phyloP scores from a whole-genome alignment of 2,888 invertebrate genomes.

The Gastracanthus pulcherrimus region DNA sequence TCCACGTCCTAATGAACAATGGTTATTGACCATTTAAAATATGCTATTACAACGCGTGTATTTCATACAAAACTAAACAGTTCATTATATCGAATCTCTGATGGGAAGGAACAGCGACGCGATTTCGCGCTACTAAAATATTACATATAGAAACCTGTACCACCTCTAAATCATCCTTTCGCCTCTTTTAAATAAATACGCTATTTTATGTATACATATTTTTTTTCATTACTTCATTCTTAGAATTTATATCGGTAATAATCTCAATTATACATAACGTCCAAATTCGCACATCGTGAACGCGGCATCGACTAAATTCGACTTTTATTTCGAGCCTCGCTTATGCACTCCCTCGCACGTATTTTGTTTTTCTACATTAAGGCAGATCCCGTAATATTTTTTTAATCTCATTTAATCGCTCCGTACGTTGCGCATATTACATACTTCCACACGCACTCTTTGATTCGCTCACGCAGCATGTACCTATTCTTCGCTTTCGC shows the following conservation, averaged over 20 bases:
- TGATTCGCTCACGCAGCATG: slow-evolving; percentile 16
- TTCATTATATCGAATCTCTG: slow-evolving; percentile 54
- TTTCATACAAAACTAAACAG: slow-evolving; percentile 58
- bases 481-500: neutral
- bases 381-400: slow-evolving; percentile 47
- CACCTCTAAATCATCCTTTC: slow-evolving; percentile 28
- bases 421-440: neutral
- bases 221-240: slow-evolving; percentile 10
- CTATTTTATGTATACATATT: slow-evolving; percentile 54
- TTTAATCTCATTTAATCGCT: slow-evolving; percentile 13
- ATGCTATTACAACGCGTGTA: slow-evolving; percentile 19
- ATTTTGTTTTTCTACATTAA: slow-evolving; percentile 45
- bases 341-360: slow-evolving; percentile 11
- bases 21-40: slow-evolving; percentile 16
- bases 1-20: neutral
- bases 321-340: slow-evolving; percentile 6
- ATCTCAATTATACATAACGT: slow-evolving; percentile 45
- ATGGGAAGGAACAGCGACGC: slow-evolving; percentile 55
- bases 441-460: slow-evolving; percentile 10
- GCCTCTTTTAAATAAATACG: slow-evolving; percentile 53
- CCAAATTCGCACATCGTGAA: slow-evolving; percentile 14
- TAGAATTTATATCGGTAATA: slow-evolving; percentile 40
- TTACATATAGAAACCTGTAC: slow-evolving; percentile 54
- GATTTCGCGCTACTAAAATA: slow-evolving; percentile 48
- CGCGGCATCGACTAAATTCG: slow-evolving; percentile 34